Conservation (phyloP, 2,888 invertebrate genomes). For the Melikaiella ostensackeni region DNA sequence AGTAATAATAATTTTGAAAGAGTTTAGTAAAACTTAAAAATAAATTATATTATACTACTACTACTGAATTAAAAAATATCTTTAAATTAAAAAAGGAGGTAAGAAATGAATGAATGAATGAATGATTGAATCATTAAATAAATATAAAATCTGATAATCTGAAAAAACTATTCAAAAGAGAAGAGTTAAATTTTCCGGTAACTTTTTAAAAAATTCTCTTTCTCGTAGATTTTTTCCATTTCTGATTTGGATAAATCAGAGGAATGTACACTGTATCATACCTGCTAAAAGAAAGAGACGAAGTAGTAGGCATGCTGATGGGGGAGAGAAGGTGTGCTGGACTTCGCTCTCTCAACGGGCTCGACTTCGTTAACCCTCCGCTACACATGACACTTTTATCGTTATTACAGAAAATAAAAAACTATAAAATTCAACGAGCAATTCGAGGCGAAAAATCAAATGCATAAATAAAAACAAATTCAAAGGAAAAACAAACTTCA, state of each 20-base stretch:
- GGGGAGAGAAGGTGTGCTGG: constrained; percentile 79
- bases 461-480: constrained; percentile 41
- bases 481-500: constrained; percentile 36
- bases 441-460: constrained; percentile 20
- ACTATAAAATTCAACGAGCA: constrained; percentile 48
- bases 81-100: neutral
- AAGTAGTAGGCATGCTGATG: constrained; percentile 81
- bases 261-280: constrained; percentile 68
- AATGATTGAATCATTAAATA: too few relatives aligned
- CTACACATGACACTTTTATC: constrained; percentile 70
- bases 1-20: neutral
- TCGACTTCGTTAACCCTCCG: constrained; percentile 72
- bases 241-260: constrained; percentile 11
- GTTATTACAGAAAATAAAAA: constrained; percentile 56
- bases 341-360: constrained; percentile 73
- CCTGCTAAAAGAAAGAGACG: constrained; percentile 80
- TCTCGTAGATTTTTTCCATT: neutral
- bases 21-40: neutral
- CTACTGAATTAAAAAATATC: neutral
- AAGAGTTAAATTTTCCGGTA: too few relatives aligned
- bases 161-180: too few relatives aligned
- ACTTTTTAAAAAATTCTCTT: too few relatives aligned
- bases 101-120: too few relatives aligned
- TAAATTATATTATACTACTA: neutral
- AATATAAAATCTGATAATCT: too few relatives aligned